These are phyloP conservation scores for Furnarius figulus DNA, from an alignment of 2,113 vertebrate genomes.

Conservation along the genomic window DNA sequence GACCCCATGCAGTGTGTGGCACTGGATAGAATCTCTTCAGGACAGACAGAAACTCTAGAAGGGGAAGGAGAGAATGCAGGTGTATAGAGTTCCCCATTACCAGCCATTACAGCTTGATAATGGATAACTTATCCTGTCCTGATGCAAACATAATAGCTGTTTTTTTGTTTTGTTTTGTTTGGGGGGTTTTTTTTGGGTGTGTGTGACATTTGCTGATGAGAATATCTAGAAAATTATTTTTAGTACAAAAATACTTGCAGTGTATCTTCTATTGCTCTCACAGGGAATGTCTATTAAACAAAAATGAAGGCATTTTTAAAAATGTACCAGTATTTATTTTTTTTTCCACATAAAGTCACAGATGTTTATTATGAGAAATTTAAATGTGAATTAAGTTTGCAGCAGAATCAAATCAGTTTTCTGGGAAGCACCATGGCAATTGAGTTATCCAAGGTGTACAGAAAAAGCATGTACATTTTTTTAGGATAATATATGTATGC, in stretches of 20 bases:
- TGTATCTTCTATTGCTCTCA: neutral
- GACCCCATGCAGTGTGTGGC: neutral
- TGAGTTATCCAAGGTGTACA: neutral
- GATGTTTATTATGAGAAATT: neutral
- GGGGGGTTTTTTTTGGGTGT: neutral
- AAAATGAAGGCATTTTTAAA: neutral
- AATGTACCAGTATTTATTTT: neutral
- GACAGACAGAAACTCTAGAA: constrained; percentile 10
- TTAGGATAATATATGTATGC: neutral
- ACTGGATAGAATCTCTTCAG: neutral
- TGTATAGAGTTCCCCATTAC: constrained; percentile 12
- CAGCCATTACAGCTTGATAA: neutral
- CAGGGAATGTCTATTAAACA: neutral
- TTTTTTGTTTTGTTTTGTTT: neutral
- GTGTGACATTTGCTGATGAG: neutral
- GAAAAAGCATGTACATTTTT: neutral
- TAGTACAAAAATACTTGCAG: neutral
- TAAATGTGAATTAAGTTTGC: neutral
- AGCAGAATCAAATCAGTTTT: neutral
- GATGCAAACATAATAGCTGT: neutral
- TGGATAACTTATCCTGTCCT: neutral
- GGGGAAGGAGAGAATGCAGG: neutral
- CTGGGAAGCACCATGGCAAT: neutral
- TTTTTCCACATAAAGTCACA: neutral
- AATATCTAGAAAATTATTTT: neutral